Conservation (phyloP, 2,888 invertebrate species). For the Ochropleura leucogaster region DNA sequence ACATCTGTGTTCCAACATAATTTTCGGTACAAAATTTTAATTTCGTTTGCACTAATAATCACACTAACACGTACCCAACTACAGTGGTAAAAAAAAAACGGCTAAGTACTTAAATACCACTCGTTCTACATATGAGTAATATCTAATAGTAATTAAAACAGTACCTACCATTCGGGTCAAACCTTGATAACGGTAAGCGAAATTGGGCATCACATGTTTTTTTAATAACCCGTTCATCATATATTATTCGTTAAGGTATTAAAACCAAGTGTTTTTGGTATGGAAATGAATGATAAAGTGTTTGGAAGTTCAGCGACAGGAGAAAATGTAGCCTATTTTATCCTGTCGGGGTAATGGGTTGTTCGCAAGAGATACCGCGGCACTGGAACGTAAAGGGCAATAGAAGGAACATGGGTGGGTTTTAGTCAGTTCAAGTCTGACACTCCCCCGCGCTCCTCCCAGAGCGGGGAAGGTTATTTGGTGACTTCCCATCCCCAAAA, state of each 20-base stretch:
- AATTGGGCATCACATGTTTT: conserved; percentile 41
- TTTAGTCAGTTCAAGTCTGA: too few relatives aligned
- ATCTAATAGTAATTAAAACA: conserved; percentile 57
- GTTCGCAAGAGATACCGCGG: too few relatives aligned
- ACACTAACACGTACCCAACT: conserved; percentile 23
- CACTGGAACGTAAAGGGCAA: too few relatives aligned
- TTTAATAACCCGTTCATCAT: conserved; percentile 8
- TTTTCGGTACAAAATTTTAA: conserved; percentile 24
- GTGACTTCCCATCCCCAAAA: too few relatives aligned
- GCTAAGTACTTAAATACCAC: conserved; percentile 20
- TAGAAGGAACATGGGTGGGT: too few relatives aligned
- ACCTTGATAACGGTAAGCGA: conserved; percentile 47
- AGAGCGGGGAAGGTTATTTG: too few relatives aligned
- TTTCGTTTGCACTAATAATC: conserved; percentile 55
- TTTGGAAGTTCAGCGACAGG: too few relatives aligned
- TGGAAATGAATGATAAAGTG: too few relatives aligned
- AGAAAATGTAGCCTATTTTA: too few relatives aligned
- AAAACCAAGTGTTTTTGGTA: background rate
- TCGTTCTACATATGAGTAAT: conserved; percentile 46
- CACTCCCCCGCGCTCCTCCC: too few relatives aligned
- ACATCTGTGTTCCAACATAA: conserved; percentile 11
- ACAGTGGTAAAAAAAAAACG: conserved; percentile 38
- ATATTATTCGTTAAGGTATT: background rate
- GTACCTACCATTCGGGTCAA: conserved; percentile 36
- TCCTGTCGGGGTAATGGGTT: too few relatives aligned